Evolutionary conservation across 2,113 vertebrate genomes (phyloP).

Genomic region (Chloropsis cyanopogon): DNA sequence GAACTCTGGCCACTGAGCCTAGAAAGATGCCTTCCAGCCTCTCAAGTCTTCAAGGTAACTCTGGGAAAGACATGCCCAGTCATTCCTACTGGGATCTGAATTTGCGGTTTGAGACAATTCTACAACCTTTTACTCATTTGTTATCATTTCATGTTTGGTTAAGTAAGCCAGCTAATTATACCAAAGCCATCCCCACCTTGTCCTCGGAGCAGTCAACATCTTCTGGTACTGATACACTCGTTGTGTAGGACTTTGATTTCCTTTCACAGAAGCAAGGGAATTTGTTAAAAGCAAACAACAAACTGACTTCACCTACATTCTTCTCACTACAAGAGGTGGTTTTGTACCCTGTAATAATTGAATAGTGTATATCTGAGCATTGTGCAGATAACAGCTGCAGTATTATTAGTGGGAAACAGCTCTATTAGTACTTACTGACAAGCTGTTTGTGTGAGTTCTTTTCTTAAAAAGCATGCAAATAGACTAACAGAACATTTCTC

Average conservation of each 20-base stretch:
- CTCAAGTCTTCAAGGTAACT: not conserved
- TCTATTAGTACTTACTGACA: not conserved
- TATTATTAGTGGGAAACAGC: not conserved
- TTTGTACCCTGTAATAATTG: not conserved
- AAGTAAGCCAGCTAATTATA: not conserved
- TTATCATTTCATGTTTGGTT: not conserved
- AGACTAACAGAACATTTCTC: not conserved
- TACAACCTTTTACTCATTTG: not conserved
- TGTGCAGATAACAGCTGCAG: not conserved
- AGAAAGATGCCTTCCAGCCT: not conserved
- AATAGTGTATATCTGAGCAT: not conserved
- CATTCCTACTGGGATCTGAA: not conserved
- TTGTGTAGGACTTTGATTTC: not conserved
- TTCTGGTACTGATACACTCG: not conserved
- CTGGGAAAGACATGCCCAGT: not conserved
- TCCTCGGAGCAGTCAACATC: not conserved
- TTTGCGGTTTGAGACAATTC: not conserved
- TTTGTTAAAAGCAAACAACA: not conserved
- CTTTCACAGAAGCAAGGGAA: not conserved
- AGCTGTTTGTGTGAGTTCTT: not conserved
- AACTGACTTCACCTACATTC: not conserved
- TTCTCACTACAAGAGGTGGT: not conserved
- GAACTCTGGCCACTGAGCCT: not conserved
- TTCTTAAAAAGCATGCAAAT: not conserved
- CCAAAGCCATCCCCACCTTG: not conserved